Evolutionary conservation across 2,113 vertebrate genomes (phyloP), one percentile per base, ranked within the genome.

Genomic region (Oryzias curvinotus): DNA sequence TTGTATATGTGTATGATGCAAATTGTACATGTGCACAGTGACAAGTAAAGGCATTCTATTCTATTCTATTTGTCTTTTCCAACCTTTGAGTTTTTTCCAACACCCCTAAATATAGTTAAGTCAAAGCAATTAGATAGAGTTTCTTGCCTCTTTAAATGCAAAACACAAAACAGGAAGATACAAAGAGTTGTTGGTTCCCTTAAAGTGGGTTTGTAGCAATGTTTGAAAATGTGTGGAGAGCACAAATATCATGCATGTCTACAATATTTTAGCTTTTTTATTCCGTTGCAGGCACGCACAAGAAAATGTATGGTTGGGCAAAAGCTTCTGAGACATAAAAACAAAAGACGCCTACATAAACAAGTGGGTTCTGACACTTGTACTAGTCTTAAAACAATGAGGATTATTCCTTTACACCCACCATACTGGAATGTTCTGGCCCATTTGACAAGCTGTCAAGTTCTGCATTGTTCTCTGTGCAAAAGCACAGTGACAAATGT

Each of bases 401-500:
- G 75, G 80, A 86, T 85, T 80, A 83, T 81, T 73, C 69, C 75
- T 84, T 57, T 65, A 78, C 88, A 78, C 88, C 87, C 83, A 88
- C 87, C 50, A 78, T 68, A 70, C 75, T 78, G 80, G 68, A 71
- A 65, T 83, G 71, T 80, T 86, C 78, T 75, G 84, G 82, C 82
- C 81, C 77, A 85, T 84, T 79, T 83, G 87, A 88, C 84, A 87
- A 71, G 77, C 82, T 77, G 87, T 86, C 88, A 86, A 81, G 69
- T 66, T 63, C 62, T 56, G 55, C 71, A 82, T 82, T 87, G 83
- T 88, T 83, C 71, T 68, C 77, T 63, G 44, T 66, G 61, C 73
- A 68, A 26, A 15, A 60, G 70, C 66, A 78, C 46, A n/a, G 77
- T 65, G 75, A 80, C 62, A 85, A 83, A 81, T 72, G 68, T 75